Evolutionary conservation across 1,140 invertebrate genomes (phyloP).

Genomic region (Zaprionus camerounensis): DNA sequence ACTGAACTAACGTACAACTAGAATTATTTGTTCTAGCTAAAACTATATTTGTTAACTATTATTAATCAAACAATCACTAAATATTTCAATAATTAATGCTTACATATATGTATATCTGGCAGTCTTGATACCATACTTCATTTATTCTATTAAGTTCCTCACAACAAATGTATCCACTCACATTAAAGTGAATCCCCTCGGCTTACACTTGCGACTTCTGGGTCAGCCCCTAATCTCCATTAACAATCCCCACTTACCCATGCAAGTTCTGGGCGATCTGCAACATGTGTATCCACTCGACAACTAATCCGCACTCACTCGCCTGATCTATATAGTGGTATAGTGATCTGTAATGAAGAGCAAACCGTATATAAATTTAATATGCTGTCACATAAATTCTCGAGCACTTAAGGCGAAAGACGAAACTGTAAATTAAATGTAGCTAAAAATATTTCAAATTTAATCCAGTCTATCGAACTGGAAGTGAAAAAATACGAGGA

Average conservation of each 20-base stretch:
- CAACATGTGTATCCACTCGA: conserved; percentile 68
- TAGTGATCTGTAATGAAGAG: conserved; percentile 78
- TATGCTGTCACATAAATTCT: conserved; percentile 77
- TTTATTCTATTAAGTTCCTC: not conserved
- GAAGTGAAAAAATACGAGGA: not conserved
- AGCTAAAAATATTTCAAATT: conserved; percentile 66
- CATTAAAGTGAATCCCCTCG: not conserved
- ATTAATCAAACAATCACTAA: too few relatives aligned
- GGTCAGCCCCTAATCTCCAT: conserved; percentile 15
- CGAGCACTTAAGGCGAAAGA: conserved; percentile 60
- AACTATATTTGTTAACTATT: too few relatives aligned
- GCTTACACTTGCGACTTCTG: conserved; percentile 1
- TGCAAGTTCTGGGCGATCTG: conserved; percentile 11
- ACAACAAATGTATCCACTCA: not conserved
- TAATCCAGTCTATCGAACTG: conserved; percentile 31
- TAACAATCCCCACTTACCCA: conserved; percentile 54
- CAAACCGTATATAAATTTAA: conserved; percentile 78
- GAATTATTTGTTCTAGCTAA: too few relatives aligned
- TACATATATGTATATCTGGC: too few relatives aligned
- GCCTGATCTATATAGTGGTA: not conserved
- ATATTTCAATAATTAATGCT: too few relatives aligned
- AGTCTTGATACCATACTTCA: too few relatives aligned
- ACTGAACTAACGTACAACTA: too few relatives aligned
- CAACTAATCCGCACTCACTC: conserved; percentile 42
- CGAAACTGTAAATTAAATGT: conserved; percentile 64